Conservation (phyloP, 1,140 invertebrate species). For the Drosophila sp. region DNA sequence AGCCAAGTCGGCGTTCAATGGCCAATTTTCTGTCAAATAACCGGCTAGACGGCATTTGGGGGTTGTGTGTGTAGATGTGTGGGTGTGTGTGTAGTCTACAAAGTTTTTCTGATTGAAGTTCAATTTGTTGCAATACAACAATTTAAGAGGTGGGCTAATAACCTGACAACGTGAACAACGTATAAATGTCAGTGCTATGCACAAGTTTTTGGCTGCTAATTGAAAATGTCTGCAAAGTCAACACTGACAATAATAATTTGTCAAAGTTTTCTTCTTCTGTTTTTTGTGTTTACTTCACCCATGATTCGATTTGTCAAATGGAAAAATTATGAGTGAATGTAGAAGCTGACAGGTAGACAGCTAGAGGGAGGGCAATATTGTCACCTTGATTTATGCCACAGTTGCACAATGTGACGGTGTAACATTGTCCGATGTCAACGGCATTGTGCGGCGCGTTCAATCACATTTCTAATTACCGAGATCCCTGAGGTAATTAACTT, state of each 20-base stretch:
- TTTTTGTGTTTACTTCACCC: neutral
- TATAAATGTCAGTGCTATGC: constrained; percentile 31
- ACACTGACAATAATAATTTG: constrained; percentile 39
- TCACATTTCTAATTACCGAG: constrained; percentile 81
- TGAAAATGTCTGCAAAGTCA: constrained; percentile 70
- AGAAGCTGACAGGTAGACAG: constrained; percentile 27
- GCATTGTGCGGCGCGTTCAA: constrained; percentile 62
- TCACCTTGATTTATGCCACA: constrained; percentile 50
- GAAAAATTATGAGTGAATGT: constrained; percentile 39
- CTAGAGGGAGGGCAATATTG: constrained; percentile 6
- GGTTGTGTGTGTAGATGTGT: too few species aligned
- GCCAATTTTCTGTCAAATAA: neutral
- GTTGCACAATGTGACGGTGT: constrained; percentile 12
- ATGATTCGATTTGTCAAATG: constrained; percentile 39
- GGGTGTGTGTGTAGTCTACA: constrained; percentile 59
- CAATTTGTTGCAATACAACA: constrained; percentile 23
- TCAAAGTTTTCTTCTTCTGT: neutral
- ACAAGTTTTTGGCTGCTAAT: constrained; percentile 58
- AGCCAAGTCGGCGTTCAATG: neutral
- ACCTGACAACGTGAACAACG: constrained; percentile 21
- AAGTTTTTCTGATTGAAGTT: constrained; percentile 63
- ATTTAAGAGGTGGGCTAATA: constrained; percentile 16
- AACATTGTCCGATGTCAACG: constrained; percentile 34
- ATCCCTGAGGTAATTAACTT: constrained; percentile 80
- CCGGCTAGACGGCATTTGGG: too few species aligned